Percentiles rank a stretch among this genome's conserved stretches.
These are phyloP conservation scores for Phodopus roborovskii DNA, from an alignment of 2,113 vertebrate genomes.

Conservation along the genomic window DNA sequence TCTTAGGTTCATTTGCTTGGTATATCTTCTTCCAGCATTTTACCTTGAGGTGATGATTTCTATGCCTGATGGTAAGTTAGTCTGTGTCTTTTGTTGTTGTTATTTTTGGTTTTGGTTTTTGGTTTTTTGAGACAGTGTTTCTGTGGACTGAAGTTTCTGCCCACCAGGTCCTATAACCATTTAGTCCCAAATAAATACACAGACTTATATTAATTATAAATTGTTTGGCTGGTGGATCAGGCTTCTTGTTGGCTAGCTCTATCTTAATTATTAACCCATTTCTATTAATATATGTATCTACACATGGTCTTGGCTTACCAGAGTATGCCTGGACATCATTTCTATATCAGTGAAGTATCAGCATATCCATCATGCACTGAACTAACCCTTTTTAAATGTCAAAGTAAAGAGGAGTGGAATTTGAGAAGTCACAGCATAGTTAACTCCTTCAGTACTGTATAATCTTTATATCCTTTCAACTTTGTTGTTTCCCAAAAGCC, in stretches of 20 bases:
- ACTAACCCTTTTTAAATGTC: slow-evolving; percentile 41
- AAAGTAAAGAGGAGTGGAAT: slow-evolving; percentile 52
- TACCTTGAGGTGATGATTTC: background rate
- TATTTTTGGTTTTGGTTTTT: background rate
- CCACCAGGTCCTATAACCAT: too few relatives aligned
- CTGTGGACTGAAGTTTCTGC: too few relatives aligned
- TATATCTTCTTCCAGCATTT: background rate
- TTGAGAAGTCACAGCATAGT: slow-evolving; percentile 3
- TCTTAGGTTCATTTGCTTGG: background rate
- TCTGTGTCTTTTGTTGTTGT: background rate
- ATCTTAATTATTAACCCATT: too few relatives aligned
- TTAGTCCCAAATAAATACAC: too few relatives aligned
- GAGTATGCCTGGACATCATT: background rate
- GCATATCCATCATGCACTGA: background rate
- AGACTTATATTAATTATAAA: too few relatives aligned
- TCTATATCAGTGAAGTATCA: background rate
- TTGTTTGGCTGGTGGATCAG: too few relatives aligned
- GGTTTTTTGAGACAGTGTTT: too few relatives aligned
- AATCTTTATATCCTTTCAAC: slow-evolving; percentile 5
- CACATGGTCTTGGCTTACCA: too few relatives aligned
- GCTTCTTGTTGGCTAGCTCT: too few relatives aligned
- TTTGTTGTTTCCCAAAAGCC: slow-evolving; percentile 47
- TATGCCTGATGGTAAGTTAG: background rate
- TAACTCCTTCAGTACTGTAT: background rate
- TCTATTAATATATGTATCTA: too few relatives aligned